Evolutionary conservation across 1,140 invertebrate species (phyloP).

Genomic region (Heterodera carotae): DNA sequence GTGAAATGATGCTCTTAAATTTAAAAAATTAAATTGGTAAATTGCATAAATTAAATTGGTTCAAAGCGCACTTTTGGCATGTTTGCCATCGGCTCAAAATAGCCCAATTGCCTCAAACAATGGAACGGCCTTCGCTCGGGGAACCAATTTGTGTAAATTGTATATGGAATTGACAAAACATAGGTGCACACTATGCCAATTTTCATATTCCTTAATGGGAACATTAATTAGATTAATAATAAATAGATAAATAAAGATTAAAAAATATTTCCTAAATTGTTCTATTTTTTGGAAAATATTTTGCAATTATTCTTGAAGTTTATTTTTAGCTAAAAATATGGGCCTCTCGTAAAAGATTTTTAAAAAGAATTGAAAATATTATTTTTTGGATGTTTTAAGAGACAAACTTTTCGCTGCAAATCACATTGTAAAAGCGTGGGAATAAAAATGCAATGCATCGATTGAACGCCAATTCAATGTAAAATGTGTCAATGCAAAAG

Average conservation of each 20-base stretch:
- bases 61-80: conserved; percentile 8
- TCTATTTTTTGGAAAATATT: too few species aligned
- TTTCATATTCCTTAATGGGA: conserved; percentile 1
- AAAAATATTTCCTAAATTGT: too few species aligned
- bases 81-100: conserved; percentile 9
- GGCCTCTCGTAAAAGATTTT: too few species aligned
- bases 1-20: not conserved
- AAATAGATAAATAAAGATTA: too few species aligned
- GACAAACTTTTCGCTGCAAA: conserved; percentile 9
- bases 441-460: conserved; percentile 13
- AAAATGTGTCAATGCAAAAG: conserved; percentile 23
- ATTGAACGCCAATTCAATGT: conserved; percentile 24
- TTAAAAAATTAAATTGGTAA: not conserved
- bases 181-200: not conserved
- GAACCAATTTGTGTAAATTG: conserved; percentile 24
- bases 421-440: not conserved
- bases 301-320: too few species aligned
- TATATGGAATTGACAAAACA: not conserved
- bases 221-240: not conserved
- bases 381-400: too few species aligned
- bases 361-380: too few species aligned
- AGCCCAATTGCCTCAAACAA: conserved; percentile 12
- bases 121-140: conserved; percentile 11
- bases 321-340: too few species aligned
- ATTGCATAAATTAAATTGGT: conserved; percentile 4